phyloP scores from a whole-genome alignment of 2,113 vertebrate genomes.

The Nothobranchius kuhntae region DNA sequence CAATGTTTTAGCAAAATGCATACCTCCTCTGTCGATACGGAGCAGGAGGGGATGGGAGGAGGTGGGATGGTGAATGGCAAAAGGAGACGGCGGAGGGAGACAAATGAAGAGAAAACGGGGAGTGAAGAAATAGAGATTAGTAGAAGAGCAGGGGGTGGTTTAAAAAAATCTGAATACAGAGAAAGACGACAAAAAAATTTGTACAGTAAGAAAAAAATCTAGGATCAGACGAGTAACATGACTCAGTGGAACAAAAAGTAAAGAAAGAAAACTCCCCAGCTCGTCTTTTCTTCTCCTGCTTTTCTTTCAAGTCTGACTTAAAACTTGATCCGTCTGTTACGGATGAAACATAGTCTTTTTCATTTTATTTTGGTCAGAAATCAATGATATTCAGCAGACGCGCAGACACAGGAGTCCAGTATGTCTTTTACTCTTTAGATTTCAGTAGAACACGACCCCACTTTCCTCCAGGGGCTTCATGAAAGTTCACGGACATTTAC shows the following conservation, averaged over 20 bases:
- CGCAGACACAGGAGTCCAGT: conserved; percentile 62
- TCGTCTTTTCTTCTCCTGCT: not conserved
- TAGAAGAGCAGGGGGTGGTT: not conserved
- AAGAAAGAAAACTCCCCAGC: conserved; percentile 1
- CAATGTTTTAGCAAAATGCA: conserved; percentile 78
- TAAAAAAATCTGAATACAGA: not conserved
- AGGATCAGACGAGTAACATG: too few relatives aligned
- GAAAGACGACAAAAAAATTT: not conserved
- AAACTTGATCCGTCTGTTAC: conserved; percentile 72
- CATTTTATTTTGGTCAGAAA: conserved; percentile 70
- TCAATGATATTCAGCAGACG: conserved; percentile 69
- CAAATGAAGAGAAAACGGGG: conserved; percentile 3
- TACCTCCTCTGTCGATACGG: conserved; percentile 66
- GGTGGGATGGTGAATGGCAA: conserved; percentile 11
- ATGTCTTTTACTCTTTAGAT: conserved; percentile 71
- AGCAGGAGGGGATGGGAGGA: conserved; percentile 26
- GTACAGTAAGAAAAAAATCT: too few relatives aligned
- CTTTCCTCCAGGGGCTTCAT: conserved; percentile 30
- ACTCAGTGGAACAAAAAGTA: not conserved
- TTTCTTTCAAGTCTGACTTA: conserved; percentile 27
- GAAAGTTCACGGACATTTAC: conserved; percentile 52
- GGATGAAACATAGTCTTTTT: conserved; percentile 61
- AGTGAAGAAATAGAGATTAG: not conserved
- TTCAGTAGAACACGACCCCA: conserved; percentile 65
- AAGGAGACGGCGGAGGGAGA: conserved; percentile 4